These are phyloP conservation scores for Bhutanitis thaidina DNA, from an alignment of 2,888 invertebrate species.

Conservation along the genomic window DNA sequence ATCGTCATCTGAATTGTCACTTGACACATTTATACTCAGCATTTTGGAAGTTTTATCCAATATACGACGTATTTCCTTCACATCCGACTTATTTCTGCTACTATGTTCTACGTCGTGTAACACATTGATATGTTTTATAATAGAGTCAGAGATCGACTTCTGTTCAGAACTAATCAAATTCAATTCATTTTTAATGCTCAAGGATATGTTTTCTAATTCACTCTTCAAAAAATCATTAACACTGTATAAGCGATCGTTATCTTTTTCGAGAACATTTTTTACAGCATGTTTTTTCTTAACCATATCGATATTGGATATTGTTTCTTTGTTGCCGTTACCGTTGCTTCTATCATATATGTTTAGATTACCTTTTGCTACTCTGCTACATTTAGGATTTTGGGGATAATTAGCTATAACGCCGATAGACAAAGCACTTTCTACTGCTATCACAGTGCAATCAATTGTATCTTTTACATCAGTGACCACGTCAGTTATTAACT, in stretches of 20 bases:
- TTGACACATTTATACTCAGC: slow-evolving; percentile 27
- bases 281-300: slow-evolving; percentile 28
- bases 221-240: slow-evolving; percentile 42
- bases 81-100: slow-evolving; percentile 38
- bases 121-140: slow-evolving; percentile 43
- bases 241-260: slow-evolving; percentile 42
- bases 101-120: slow-evolving; percentile 42
- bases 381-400: slow-evolving; percentile 6
- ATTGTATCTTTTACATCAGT: slow-evolving; percentile 56
- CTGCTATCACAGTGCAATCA: slow-evolving; percentile 57
- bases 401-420: not conserved
- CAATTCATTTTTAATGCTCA: slow-evolving; percentile 37
- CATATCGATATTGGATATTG: not conserved
- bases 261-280: slow-evolving; percentile 39
- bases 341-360: not conserved
- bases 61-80: slow-evolving; percentile 40
- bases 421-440: slow-evolving; percentile 39
- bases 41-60: slow-evolving; percentile 41
- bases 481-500: slow-evolving; percentile 53
- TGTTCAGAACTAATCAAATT: slow-evolving; percentile 1
- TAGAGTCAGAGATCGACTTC: slow-evolving; percentile 36
- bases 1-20: slow-evolving; percentile 27
- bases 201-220: slow-evolving; percentile 47
- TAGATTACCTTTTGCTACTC: not conserved
- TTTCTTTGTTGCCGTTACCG: not conserved